These are phyloP conservation scores for Synanthedon myopaeformis DNA, from an alignment of 2,888 invertebrate genomes.

Conservation along the genomic window DNA sequence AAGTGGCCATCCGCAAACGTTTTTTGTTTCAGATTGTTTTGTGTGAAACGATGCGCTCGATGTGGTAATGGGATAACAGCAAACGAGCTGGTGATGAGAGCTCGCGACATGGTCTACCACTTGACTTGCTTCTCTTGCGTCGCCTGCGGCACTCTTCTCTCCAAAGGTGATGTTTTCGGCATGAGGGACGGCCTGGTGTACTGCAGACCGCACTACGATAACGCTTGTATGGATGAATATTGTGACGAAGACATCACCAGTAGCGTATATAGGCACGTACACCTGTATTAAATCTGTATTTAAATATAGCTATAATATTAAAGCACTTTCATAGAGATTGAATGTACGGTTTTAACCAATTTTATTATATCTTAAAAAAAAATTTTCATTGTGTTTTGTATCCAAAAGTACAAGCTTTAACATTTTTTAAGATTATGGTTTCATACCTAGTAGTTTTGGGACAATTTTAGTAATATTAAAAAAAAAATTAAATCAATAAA, in stretches of 20 bases:
- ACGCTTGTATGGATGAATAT: slow-evolving; percentile 72
- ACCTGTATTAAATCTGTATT: no score
- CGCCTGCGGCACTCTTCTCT: slow-evolving; percentile 83
- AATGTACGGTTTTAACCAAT: no score
- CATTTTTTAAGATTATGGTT: no score
- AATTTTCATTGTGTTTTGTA: no score
- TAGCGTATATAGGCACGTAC: slow-evolving; percentile 47
- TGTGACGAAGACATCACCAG: slow-evolving; percentile 68
- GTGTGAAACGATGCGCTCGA: slow-evolving; percentile 85
- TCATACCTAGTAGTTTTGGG: no score
- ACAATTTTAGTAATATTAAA: no score
- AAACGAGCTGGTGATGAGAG: slow-evolving; percentile 92
- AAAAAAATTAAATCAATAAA: no score
- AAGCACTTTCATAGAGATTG: no score
- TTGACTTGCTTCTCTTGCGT: slow-evolving; percentile 90
- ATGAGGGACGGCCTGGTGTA: slow-evolving; percentile 85
- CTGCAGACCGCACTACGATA: slow-evolving; percentile 72
- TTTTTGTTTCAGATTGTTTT: slow-evolving; percentile 80
- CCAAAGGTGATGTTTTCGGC: slow-evolving; percentile 92
- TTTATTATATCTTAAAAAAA: no score
- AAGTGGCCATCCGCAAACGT: slow-evolving; percentile 1
- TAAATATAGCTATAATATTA: no score
- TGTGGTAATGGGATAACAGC: slow-evolving; percentile 88
- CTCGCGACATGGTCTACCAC: slow-evolving; percentile 88
- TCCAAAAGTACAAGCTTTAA: no score